These are phyloP conservation scores for Sphaeramia orbicularis DNA, from an alignment of 2,797 vertebrate species.

Conservation along the genomic window DNA sequence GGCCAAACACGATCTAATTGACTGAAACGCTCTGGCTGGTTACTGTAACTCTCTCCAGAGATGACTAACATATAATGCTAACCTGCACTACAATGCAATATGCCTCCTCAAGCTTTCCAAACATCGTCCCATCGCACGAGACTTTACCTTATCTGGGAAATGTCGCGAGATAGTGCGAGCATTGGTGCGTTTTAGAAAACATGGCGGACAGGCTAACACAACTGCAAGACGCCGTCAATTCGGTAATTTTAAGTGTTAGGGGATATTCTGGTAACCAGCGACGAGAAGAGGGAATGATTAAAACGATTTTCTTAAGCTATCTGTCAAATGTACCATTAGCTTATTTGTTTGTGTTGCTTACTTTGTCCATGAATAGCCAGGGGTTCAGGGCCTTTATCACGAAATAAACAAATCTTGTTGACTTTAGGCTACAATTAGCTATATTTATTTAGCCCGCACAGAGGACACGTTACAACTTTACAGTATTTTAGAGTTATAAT, in stretches of 20 bases:
- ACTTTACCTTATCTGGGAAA: accelerated
- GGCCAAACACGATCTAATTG: neutral
- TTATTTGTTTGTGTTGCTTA: too few species aligned
- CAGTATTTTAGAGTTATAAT: too few species aligned
- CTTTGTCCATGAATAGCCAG: too few species aligned
- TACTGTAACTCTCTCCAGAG: neutral
- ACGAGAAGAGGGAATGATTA: neutral
- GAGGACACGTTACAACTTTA: too few species aligned
- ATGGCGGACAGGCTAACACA: constrained; percentile 97
- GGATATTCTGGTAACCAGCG: accelerated
- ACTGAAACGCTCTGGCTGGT: neutral
- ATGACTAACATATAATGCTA: constrained; percentile 7
- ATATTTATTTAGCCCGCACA: too few species aligned
- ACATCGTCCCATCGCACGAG: constrained; percentile 30
- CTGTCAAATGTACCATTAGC: too few species aligned
- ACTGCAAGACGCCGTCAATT: constrained; percentile 96
- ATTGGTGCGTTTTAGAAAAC: constrained; percentile 26
- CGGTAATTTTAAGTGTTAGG: constrained; percentile 78
- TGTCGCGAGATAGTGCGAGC: constrained; percentile 49
- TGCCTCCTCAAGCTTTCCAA: constrained; percentile 5
- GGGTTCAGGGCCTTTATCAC: too few species aligned
- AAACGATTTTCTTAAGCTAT: too few species aligned
- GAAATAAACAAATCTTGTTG: too few species aligned
- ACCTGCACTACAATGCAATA: neutral
- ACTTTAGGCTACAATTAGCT: too few species aligned